Evolutionary conservation across 2,797 vertebrate genomes (phyloP), one percentile per base, ranked within the genome.

Genomic region (Sebastes kiyomatsui): DNA sequence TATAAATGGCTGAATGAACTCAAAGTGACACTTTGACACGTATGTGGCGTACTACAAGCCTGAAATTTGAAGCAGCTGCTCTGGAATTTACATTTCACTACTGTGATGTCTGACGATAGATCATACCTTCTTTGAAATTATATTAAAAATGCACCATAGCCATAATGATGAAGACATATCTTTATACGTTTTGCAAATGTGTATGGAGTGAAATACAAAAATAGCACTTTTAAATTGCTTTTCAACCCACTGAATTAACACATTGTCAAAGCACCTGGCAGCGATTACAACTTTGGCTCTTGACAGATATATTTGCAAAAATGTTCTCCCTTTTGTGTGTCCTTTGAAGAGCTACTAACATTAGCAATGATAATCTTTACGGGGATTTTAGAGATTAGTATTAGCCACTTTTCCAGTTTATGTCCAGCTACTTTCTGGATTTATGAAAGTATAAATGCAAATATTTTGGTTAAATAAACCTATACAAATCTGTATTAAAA

Each of bases 131-230:
- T 74, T 30, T 67, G 66, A 69, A 62, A 70, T 13, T 6, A 38
- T 56, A 75, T 81, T 42, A 72, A 78, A 69, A 69, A 69, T 62
- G 27, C 28, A 72, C 61, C 32, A 67, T 30, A 23, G 14, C 12
- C 60, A 18, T 54, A 23, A 8, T n/a, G 16, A 67, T 20, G 13
- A 22, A 14, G 20, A 54, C 27, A 52, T 52, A 25, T 8, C 1
- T 30, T 10, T 23, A 16, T 25, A 69, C 13, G 25, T 18, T 56
- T 56, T 20, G 46, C 28, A 52, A 52, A 54, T 35, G 18, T 60
- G 20, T 27, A 25, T 4, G 9, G 2, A 54, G n/a, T 18, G 38
- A 61, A 62, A 61, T 72, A 12, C 20, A 30, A n/a, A 72, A 59
- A 58, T 12, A 25, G 20, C 9, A 30, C 1, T 46, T 61, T 72